These are phyloP conservation scores for Cataglyphis livida DNA, from an alignment of 2,888 invertebrate genomes.

Conservation along the genomic window DNA sequence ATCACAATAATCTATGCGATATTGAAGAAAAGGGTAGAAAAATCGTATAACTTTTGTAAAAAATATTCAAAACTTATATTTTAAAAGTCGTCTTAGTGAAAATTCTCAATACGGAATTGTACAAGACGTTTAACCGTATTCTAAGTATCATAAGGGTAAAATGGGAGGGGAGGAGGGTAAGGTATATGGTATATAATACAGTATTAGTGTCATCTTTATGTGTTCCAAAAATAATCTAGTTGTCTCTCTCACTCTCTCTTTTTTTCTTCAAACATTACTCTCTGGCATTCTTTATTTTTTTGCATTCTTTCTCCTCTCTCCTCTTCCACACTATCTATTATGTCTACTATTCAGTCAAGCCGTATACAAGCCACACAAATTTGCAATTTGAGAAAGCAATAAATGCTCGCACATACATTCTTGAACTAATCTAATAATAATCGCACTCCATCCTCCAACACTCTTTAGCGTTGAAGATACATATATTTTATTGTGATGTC, in stretches of 20 bases:
- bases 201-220: slow-evolving; percentile 70
- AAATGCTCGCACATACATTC: slow-evolving; percentile 43
- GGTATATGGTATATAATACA: slow-evolving; percentile 70
- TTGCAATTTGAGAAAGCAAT: slow-evolving; percentile 59
- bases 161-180: slow-evolving; percentile 72
- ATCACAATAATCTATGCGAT: neutral
- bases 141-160: slow-evolving; percentile 80
- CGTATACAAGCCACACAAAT: slow-evolving; percentile 65
- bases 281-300: slow-evolving; percentile 53
- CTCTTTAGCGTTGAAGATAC: slow-evolving; percentile 14
- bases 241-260: slow-evolving; percentile 67
- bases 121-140: slow-evolving; percentile 81
- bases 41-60: slow-evolving; percentile 79
- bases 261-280: slow-evolving; percentile 43
- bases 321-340: slow-evolving; percentile 57
- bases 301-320: slow-evolving; percentile 44
- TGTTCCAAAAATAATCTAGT: slow-evolving; percentile 78
- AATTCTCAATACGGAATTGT: slow-evolving; percentile 82
- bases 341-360: slow-evolving; percentile 62
- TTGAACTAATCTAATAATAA: slow-evolving; percentile 49
- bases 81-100: slow-evolving; percentile 82
- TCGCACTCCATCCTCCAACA: slow-evolving; percentile 39
- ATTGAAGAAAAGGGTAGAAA: slow-evolving; percentile 64
- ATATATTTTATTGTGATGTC: slow-evolving; percentile 40
- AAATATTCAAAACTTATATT: slow-evolving; percentile 85